Evolutionary conservation across 2,888 invertebrate species (phyloP).

Genomic region (Melinaea menophilus): DNA sequence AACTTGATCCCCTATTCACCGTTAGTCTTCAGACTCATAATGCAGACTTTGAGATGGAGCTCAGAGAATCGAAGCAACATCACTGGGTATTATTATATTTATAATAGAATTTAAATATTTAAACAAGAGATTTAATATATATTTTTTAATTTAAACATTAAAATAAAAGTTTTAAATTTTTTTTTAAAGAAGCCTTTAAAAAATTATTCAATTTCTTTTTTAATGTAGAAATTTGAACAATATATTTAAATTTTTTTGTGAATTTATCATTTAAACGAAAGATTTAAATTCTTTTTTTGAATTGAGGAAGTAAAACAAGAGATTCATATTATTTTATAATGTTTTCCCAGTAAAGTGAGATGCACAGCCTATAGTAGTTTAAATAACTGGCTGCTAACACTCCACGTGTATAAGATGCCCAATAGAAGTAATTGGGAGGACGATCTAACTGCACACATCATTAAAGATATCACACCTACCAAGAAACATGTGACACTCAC

Average conservation of each 20-base stretch:
- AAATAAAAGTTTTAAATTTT: too few relatives aligned
- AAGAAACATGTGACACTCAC: conserved; percentile 52
- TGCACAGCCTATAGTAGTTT: conserved; percentile 51
- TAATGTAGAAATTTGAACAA: too few relatives aligned
- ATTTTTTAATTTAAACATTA: background rate
- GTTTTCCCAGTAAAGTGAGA: conserved; percentile 51
- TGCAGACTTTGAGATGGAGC: conserved; percentile 66
- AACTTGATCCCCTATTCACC: conserved; percentile 65
- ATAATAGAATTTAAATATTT: background rate
- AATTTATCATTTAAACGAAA: too few relatives aligned
- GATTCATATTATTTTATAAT: background rate
- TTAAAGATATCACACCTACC: conserved; percentile 50
- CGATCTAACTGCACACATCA: conserved; percentile 48
- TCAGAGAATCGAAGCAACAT: conserved; percentile 50
- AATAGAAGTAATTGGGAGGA: conserved; percentile 46
- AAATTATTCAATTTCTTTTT: too few relatives aligned
- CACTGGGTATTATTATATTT: conserved; percentile 43
- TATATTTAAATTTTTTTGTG: too few relatives aligned
- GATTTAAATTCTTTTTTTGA: too few relatives aligned
- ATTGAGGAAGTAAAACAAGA: too few relatives aligned
- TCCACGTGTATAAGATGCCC: conserved; percentile 42
- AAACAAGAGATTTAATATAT: background rate
- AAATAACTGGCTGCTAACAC: conserved; percentile 45
- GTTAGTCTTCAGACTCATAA: conserved; percentile 56
- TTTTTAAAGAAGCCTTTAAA: too few relatives aligned